phyloP scores from a whole-genome alignment of 1,140 invertebrate species.

The Pogonus chalceus region DNA sequence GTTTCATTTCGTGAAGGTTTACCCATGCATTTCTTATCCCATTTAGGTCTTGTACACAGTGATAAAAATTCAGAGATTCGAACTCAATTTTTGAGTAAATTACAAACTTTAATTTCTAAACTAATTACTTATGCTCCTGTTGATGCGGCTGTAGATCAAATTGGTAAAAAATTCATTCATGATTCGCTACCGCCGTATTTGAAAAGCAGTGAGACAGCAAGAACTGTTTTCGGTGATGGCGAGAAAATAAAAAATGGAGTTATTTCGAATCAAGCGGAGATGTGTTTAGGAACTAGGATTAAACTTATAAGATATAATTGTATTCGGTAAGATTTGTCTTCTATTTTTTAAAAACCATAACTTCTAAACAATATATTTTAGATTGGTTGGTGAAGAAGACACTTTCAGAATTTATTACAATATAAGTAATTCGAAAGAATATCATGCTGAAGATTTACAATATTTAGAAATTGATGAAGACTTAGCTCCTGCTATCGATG shows the following conservation, averaged over 20 bases:
- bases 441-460: constrained; percentile 69
- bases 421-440: constrained; percentile 71
- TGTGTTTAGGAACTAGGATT: constrained; percentile 57
- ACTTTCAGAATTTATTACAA: constrained; percentile 63
- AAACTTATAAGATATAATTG: constrained; percentile 60
- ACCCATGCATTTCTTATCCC: constrained; percentile 64
- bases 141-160: constrained; percentile 74
- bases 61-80: constrained; percentile 40
- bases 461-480: constrained; percentile 62
- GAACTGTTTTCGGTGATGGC: constrained; percentile 58
- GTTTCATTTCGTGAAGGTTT: constrained; percentile 67
- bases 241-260: constrained; percentile 54
- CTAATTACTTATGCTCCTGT: constrained; percentile 58
- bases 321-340: constrained; percentile 40
- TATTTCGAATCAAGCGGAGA: constrained; percentile 51
- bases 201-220: constrained; percentile 48
- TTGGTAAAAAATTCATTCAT: constrained; percentile 73
- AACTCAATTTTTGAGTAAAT: constrained; percentile 43
- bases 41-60: constrained; percentile 58
- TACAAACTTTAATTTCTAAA: constrained; percentile 51
- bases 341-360: neutral
- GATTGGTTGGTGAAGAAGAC: constrained; percentile 60
- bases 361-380: neutral
- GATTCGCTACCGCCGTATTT: constrained; percentile 80
- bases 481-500: constrained; percentile 55